phyloP scores from a whole-genome alignment of 53 echinoderm and acorn worm species.

The Antedon mediterranea region DNA sequence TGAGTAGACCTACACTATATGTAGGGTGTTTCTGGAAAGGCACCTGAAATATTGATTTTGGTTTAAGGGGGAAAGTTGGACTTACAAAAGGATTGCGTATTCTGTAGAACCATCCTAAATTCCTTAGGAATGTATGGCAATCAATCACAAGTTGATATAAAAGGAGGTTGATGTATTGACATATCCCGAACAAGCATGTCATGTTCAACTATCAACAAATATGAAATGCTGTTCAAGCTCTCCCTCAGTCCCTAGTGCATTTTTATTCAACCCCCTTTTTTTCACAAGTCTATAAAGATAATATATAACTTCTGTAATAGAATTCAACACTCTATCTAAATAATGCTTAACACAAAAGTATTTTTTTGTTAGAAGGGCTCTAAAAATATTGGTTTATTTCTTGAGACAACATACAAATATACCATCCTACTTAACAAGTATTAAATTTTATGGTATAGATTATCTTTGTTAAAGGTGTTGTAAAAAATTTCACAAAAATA shows the following conservation, averaged over 20 bases:
- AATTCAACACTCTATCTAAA: background rate
- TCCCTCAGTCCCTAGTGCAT: background rate
- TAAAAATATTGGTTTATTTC: background rate
- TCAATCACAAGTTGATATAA: background rate
- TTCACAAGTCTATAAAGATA: background rate
- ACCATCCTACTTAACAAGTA: too few relatives aligned
- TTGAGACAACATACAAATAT: too few relatives aligned
- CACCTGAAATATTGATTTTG: background rate
- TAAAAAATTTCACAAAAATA: too few relatives aligned
- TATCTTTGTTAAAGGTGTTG: too few relatives aligned
- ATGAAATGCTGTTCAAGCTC: background rate
- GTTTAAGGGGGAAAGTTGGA: background rate
- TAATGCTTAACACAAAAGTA: background rate
- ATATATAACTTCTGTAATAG: background rate
- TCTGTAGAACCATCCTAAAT: background rate
- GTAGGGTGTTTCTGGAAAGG: too few relatives aligned
- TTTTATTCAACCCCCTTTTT: background rate
- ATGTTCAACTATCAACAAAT: background rate
- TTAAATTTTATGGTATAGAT: too few relatives aligned
- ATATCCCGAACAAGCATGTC: background rate
- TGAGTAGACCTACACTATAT: too few relatives aligned
- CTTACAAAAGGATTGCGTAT: background rate
- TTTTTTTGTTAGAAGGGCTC: background rate
- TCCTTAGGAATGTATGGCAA: background rate
- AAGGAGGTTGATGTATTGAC: background rate